Evolutionary conservation across 1,140 invertebrate genomes (phyloP), one percentile per base, ranked within the genome.

Genomic region (Telenomus remus): DNA sequence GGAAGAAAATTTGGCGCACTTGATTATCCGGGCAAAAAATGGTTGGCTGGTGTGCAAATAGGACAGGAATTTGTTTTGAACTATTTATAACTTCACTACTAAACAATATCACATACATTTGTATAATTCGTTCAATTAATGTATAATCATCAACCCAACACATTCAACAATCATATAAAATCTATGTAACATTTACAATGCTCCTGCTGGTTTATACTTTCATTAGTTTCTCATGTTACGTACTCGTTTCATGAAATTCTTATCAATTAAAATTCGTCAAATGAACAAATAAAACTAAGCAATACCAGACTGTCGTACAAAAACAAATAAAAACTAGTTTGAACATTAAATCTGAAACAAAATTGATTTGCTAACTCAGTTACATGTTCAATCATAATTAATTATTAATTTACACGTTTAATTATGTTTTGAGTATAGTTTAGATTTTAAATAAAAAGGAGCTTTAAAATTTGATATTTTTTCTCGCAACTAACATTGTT

Each of bases 91-190:
- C 65, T 72, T 57, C 56, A 51, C 77, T 78, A 68, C 80, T 71
- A 78, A 68, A 73, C 64, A 69, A 79, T 83, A 82, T 81, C 81
- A 84, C 83, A 80, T 84, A 81, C 19, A 27, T 27, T 79, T 79
- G 79, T 79, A 81, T 79, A 78, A 80, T 80, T 68, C 47, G 35
- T 35, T 78, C 80, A 78, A 79, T 39, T 39, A 69, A 77, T 63
- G 43, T 66, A 84, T 83, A 81, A 82, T 79, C 81, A 81, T 81
- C 70, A 80, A 53, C 80, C 46, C 49, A 82, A 81, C 74, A 66
- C 79, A 82, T 82, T 68, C 79, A 84, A 84, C 83, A 82, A 80
- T 82, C 78, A 81, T 83, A 83, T 79, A 72, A 80, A 27, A 27
- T 27, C 19, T 81, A 79, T 71, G 57, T 78, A 81, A 80, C 79